These are phyloP conservation scores for Ataeniobius toweri DNA, from an alignment of 2,797 vertebrate genomes.

Conservation along the genomic window DNA sequence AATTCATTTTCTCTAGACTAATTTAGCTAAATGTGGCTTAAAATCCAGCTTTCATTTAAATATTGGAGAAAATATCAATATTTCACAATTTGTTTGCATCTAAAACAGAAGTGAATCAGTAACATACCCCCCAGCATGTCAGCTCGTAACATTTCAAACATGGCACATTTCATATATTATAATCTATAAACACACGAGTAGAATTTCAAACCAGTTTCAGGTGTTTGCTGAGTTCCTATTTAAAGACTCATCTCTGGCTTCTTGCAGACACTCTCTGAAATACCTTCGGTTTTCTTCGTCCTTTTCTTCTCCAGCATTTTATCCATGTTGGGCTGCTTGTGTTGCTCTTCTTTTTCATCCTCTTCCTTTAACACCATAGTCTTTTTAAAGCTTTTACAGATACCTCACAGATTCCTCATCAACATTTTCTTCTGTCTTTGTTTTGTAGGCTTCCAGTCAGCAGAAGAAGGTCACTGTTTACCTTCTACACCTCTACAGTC, in stretches of 20 bases:
- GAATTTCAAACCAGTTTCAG: slow-evolving; percentile 49
- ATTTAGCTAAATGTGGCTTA: slow-evolving; percentile 17
- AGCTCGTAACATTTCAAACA: slow-evolving; percentile 22
- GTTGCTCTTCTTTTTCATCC: neutral
- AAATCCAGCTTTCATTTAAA: slow-evolving; percentile 24
- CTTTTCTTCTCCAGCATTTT: neutral
- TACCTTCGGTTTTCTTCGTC: neutral
- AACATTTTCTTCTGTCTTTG: neutral
- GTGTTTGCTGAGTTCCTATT: slow-evolving; percentile 31
- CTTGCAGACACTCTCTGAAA: slow-evolving; percentile 14
- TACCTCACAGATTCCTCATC: too few species aligned
- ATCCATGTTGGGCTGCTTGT: neutral
- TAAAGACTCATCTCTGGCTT: slow-evolving; percentile 11
- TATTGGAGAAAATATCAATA: slow-evolving; percentile 66
- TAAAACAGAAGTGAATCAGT: slow-evolving; percentile 8
- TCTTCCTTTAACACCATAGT: too few species aligned
- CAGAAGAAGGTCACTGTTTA: neutral
- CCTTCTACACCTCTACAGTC: slow-evolving; percentile 77
- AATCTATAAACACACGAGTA: slow-evolving; percentile 56
- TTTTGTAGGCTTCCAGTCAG: neutral
- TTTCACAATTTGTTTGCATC: slow-evolving; percentile 16
- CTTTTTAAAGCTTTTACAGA: neutral
- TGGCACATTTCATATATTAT: slow-evolving; percentile 46
- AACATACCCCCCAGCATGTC: slow-evolving; percentile 16
- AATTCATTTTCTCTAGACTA: neutral